phyloP scores from a whole-genome alignment of 2,888 invertebrate species.

The Perithous albicinctus region DNA sequence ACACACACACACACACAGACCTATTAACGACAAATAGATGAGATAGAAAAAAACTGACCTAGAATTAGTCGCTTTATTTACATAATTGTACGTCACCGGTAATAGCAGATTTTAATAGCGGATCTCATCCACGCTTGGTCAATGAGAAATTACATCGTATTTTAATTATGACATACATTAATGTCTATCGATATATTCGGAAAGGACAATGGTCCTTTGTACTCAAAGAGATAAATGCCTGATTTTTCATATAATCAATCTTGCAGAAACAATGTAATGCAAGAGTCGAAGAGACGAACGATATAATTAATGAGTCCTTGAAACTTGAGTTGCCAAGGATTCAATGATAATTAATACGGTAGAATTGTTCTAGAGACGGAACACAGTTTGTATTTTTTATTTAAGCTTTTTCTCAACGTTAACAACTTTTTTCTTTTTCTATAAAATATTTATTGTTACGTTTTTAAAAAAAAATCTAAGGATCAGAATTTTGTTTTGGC shows the following conservation, averaged over 20 bases:
- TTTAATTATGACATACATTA: not conserved
- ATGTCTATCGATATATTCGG: conserved; percentile 7
- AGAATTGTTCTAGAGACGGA: not conserved
- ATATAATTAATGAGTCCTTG: not conserved
- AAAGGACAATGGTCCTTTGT: not conserved
- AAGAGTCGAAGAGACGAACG: not conserved
- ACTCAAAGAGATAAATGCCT: not conserved
- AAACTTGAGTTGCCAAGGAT: not conserved
- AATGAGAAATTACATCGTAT: not conserved
- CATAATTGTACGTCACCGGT: not conserved
- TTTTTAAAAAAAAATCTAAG: not conserved
- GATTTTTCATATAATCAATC: not conserved
- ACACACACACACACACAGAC: not conserved
- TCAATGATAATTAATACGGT: not conserved
- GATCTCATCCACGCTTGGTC: not conserved
- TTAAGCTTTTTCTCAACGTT: no score
- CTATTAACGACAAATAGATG: not conserved
- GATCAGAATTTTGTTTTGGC: no score
- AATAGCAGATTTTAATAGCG: conserved; percentile 12
- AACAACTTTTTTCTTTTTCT: not conserved
- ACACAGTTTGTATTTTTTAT: not conserved
- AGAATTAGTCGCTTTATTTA: not conserved
- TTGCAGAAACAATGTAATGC: not conserved
- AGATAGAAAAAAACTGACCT: conserved; percentile 2
- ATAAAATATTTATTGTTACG: not conserved